Base-by-base conservation (phyloP, 2,888 invertebrate species). In the Noctua pronuba region DNA sequence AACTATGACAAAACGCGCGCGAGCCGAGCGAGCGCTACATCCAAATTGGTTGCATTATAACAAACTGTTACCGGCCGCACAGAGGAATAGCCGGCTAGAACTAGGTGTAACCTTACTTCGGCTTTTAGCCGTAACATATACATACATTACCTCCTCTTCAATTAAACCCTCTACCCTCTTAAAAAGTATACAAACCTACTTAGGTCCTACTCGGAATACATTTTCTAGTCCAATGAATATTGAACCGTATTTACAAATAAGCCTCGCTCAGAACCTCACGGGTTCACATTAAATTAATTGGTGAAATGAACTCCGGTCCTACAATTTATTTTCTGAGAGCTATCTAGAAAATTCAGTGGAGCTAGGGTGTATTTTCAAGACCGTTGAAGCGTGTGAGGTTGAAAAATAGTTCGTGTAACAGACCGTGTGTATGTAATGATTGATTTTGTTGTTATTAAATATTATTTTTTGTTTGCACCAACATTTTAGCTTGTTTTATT, bases 161-260 rank as follows among this genome's bases (percentile, higher is more conserved):
- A 58, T 6, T 11, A 16, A 46, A 13, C 2, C 13, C 35, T 6
- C n/a, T 28, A n/a, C 13, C 18, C 44, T 18, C 24, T 35, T 46
- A 31, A 49, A 73, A 41, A 28, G 24, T 35, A 49, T 10, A 67
- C n/a, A 49, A 35, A 35, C 35, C 7, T 62, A 49, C 60, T 38
- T 38, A 49, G 10, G 28, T 79, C 7, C 4, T 44, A 72, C 46
- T 58, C 35, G 11, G 66, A 71, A 67, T 67, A 75, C 35, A 80
- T 82, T 82, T 72, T 85, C 85, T 35, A 72, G 35, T 2, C 60
- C 85, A 80, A 41, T 85, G 72, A 83, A 70, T 75, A 69, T 55
- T 46, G 64, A 85, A 72, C 52, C 35, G 16, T 74, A 79, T 80
- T 84, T 72, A 46, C 49, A 24, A 82, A 71, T 70, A 71, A 85